Percentiles rank a stretch among this genome's conserved stretches.
Evolutionary conservation across 1,140 invertebrate species (phyloP).

Genomic region (Reticulitermes speratus): DNA sequence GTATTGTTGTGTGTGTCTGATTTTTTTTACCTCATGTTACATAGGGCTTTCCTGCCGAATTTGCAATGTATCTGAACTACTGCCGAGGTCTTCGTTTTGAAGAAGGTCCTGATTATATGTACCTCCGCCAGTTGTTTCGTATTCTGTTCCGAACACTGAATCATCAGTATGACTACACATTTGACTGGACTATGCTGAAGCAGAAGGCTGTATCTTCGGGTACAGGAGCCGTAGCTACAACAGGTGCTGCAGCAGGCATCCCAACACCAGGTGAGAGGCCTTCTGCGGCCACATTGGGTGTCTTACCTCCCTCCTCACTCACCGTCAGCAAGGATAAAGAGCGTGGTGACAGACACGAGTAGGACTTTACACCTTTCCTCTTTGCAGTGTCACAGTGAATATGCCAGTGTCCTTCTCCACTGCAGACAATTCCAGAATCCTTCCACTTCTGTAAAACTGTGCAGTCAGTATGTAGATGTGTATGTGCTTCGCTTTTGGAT

Average conservation of each 20-base stretch:
- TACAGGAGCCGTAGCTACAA: conserved; percentile 40
- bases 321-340: conserved; percentile 21
- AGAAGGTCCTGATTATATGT: conserved; percentile 97
- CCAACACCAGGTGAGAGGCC: conserved; percentile 36
- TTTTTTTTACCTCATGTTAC: conserved; percentile 16
- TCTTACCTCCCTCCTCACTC: background rate
- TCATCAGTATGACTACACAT: conserved; percentile 99
- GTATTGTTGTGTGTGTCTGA: no score
- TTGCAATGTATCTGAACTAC: conserved; percentile 98
- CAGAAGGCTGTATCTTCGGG: conserved; percentile 66
- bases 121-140: conserved; percentile 93
- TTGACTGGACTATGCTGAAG: conserved; percentile 99
- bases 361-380: background rate
- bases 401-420: background rate
- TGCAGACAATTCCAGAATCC: background rate
- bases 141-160: conserved; percentile 99
- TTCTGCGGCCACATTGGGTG: background rate
- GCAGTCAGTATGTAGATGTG: background rate
- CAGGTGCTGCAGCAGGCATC: conserved; percentile 40
- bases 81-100: conserved; percentile 93
- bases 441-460: background rate
- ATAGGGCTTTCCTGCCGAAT: conserved; percentile 92
- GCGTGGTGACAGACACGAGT: conserved; percentile 12
- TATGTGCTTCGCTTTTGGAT: background rate
- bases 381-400: background rate